Evolutionary conservation across 2,113 vertebrate species (phyloP).

Genomic region (Gymnogyps californianus): DNA sequence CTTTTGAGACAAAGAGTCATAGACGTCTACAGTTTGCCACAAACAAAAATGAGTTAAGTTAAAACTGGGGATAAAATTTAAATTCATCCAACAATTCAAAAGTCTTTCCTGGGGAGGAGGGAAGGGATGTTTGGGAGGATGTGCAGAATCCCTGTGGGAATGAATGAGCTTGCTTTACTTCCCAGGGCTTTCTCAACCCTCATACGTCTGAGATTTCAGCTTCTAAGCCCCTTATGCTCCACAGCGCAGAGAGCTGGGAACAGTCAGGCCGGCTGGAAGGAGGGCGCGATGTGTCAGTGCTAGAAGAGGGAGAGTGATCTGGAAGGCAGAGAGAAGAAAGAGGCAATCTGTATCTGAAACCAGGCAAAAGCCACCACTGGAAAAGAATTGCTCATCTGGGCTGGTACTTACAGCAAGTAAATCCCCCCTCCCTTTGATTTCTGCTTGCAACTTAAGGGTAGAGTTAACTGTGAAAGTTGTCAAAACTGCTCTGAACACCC

Average conservation of each 20-base stretch:
- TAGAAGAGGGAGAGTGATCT: background rate
- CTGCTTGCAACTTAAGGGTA: background rate
- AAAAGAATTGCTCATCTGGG: background rate
- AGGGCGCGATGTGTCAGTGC: background rate
- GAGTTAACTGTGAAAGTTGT: background rate
- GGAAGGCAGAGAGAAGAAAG: background rate
- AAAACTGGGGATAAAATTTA: background rate
- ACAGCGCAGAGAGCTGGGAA: background rate
- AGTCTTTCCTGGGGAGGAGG: rapidly evolving
- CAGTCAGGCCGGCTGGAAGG: background rate
- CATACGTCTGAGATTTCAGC: background rate
- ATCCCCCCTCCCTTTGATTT: background rate
- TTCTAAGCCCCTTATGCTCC: background rate
- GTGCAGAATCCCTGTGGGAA: background rate
- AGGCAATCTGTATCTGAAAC: background rate
- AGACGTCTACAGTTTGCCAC: background rate
- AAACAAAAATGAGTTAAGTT: background rate
- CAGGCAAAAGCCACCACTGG: background rate
- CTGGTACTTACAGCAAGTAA: background rate
- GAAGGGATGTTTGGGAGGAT: background rate
- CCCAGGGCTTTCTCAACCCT: background rate
- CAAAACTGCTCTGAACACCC: background rate
- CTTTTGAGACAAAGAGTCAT: background rate
- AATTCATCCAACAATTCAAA: background rate
- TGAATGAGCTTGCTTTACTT: background rate